Conservation (phyloP, 2,113 vertebrate species). For the Aspidoscelis tigris region DNA sequence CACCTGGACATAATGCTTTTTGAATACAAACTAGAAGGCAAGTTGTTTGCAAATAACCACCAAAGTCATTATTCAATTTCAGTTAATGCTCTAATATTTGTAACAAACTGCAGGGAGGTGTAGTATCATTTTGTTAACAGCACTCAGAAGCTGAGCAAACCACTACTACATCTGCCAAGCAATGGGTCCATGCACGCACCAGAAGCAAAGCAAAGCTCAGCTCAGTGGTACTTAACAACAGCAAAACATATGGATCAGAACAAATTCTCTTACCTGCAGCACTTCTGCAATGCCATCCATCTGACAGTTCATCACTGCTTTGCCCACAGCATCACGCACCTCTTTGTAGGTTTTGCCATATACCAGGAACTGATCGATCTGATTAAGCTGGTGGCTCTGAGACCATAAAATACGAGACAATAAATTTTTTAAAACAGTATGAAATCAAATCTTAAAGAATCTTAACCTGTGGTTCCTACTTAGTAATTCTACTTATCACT, state of each 20-base stretch:
- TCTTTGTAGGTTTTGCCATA: conserved; percentile 81
- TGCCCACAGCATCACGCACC: conserved; percentile 82
- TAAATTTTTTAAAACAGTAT: neutral
- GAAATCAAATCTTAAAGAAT: neutral
- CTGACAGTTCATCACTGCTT: conserved; percentile 74
- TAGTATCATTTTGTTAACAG: too few relatives aligned
- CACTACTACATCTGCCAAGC: too few relatives aligned
- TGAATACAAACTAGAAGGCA: neutral
- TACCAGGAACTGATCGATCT: conserved; percentile 85
- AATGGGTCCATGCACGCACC: too few relatives aligned
- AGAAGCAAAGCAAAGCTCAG: too few relatives aligned
- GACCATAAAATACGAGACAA: conserved; percentile 29
- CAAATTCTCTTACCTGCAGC: conserved; percentile 76
- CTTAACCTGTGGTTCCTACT: neutral
- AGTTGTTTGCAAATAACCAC: neutral
- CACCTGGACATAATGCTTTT: too few relatives aligned
- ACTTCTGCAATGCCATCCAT: conserved; percentile 62
- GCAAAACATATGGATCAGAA: neutral
- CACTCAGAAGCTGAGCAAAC: too few relatives aligned
- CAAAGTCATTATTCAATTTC: neutral
- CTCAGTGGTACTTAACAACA: too few relatives aligned
- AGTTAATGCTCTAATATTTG: too few relatives aligned
- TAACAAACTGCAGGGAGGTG: too few relatives aligned
- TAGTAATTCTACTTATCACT: neutral
- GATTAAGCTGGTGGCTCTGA: conserved; percentile 59